Evolutionary conservation across 2,797 vertebrate species (phyloP), one percentile per base, ranked within the genome.

Genomic region (Phoeniculus purpureus): DNA sequence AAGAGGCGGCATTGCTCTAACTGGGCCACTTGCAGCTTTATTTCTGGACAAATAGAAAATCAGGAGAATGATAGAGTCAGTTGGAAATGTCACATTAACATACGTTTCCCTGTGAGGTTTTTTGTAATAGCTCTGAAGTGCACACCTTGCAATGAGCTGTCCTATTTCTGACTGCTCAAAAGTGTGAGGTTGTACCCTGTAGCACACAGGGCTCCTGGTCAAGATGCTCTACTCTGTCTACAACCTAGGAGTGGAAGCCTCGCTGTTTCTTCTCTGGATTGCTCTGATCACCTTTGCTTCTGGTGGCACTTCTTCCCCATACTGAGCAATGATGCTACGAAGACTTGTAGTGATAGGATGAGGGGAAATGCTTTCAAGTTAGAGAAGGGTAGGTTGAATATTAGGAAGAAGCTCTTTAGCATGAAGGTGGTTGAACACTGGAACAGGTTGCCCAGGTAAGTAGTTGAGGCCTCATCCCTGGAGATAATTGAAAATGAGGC

Each of bases 131-230:
- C 59, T 80, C 27, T 71, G 62, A 72, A 65, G 18, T 1, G 1
- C 34, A 17, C 21, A 16, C 40, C 31, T 48, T 48, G 66, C 31
- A 81, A 10, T 10, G 40, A 60, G 20, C 50, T 87, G 45, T 60
- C 68, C 50, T 25, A 12, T 16, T 62, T 71, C 43, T 64, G 18
- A 17, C 50, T 55, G 67, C 21, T 59, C 64, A 48, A 2, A 34
- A 50, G 56, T n/a, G 32, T 4, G 16, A 21, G 51, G 58, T 78
- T 77, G 58, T 29, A 9, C 32, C 22, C 34, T 2, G 2, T 21
- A 40, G 66, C 9, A 2, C 60, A 32, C 20, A 15, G 17, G 7
- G 64, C 16, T 37, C 20, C 17, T 0, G 1, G 27, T 21, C 0
- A 1, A 17, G 4, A 19, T 20, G 25, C 17, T 59, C 70, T 1